phyloP scores from a whole-genome alignment of 2,888 invertebrate genomes.

The Stictocephala bisonia region DNA sequence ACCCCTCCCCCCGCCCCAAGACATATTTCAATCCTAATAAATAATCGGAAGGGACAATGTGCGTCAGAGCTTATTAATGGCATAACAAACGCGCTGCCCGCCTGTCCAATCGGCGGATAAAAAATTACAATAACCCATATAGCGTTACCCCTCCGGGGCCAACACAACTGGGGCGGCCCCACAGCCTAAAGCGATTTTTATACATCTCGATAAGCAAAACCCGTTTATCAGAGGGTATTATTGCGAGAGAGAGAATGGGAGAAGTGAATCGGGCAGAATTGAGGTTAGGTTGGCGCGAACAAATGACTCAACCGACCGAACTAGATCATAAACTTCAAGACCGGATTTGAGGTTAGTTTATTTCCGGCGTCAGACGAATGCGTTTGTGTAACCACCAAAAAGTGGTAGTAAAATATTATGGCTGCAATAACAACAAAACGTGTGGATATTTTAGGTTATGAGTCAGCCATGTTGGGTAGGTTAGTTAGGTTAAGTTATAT shows the following conservation, averaged over 20 bases:
- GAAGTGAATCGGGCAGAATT: slow-evolving; percentile 20
- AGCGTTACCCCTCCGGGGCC: slow-evolving; percentile 14
- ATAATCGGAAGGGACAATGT: slow-evolving; percentile 11
- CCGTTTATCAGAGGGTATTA: slow-evolving; percentile 33
- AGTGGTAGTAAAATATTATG: no score
- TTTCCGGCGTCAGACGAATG: background rate
- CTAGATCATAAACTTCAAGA: background rate
- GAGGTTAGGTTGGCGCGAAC: slow-evolving; percentile 30
- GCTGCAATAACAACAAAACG: no score
- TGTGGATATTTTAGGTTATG: no score
- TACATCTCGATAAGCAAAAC: slow-evolving; percentile 22
- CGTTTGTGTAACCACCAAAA: no score
- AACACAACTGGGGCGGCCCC: background rate
- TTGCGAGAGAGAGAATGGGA: slow-evolving; percentile 2
- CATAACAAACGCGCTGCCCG: slow-evolving; percentile 14
- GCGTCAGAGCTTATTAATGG: slow-evolving; percentile 25
- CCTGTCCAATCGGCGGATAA: background rate
- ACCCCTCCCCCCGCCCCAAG: slow-evolving; percentile 1
- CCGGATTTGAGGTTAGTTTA: background rate
- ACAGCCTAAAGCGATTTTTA: slow-evolving; percentile 35
- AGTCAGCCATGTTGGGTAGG: no score
- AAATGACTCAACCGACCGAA: slow-evolving; percentile 5
- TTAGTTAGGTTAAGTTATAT: no score
- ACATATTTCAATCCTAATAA: slow-evolving; percentile 31
- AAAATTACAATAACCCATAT: slow-evolving; percentile 32